Conservation (phyloP, 2,113 vertebrate species). For the Hucho hucho region DNA sequence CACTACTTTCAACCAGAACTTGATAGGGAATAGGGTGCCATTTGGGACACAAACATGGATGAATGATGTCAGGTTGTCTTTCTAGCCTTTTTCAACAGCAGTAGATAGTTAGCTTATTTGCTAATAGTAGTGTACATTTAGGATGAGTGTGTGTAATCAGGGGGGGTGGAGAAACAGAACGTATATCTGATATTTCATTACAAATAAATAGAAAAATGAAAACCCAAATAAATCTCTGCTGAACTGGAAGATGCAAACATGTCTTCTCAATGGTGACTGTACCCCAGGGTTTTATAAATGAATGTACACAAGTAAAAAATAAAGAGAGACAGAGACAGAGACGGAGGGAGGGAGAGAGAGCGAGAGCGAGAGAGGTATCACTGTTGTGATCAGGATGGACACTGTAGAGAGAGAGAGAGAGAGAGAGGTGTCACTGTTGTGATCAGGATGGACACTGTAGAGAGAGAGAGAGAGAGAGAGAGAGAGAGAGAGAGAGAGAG, state of each 20-base stretch:
- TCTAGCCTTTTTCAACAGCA: no score
- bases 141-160: not conserved
- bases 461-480: no score
- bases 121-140: not conserved
- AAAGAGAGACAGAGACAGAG: constrained; percentile 28
- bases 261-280: constrained; percentile 62
- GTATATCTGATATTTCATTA: constrained; percentile 32
- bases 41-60: no score
- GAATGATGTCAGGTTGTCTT: no score
- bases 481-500: no score
- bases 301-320: constrained; percentile 67
- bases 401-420: no score
- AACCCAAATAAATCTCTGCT: constrained; percentile 14
- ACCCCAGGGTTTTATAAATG: constrained; percentile 59
- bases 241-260: constrained; percentile 30
- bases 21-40: no score
- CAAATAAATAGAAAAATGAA: constrained; percentile 56
- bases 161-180: constrained; percentile 4
- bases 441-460: no score
- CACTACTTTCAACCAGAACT: no score
- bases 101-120: not conserved
- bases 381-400: no score
- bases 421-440: no score
- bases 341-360: constrained; percentile 30
- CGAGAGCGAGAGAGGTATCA: no score